Base-by-base conservation (phyloP, 2,888 invertebrate genomes). In the Chorisops tibialis region DNA sequence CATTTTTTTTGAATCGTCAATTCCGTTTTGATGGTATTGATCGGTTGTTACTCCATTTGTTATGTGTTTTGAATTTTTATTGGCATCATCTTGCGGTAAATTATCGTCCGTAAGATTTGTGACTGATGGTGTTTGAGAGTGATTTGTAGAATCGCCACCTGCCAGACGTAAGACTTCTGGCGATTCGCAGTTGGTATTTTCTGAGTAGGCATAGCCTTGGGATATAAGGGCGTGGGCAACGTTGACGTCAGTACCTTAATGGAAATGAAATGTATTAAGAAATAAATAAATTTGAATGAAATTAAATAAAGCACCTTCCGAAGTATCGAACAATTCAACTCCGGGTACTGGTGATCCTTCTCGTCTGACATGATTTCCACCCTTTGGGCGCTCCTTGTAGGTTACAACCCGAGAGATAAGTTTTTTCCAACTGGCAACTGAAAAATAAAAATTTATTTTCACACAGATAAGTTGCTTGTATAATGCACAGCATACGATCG, bases 371-470 rank as follows among this genome's bases (percentile, higher is more conserved):
- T 67, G 69, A 30, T 69, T 69, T 14, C 61, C 61, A 6, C 70
- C 66, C 62, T 75, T 75, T 67, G 84, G 73, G 16, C 81, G 78
- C 69, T 86, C 83, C 74, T 84, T 85, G 74, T 89, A 92, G 1
- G 87, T 85, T 60, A 87, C 85, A 16, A 91, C 87, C 69, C 85
- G 85, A 0, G 92, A 91, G 56, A 87, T 83, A 1, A 95, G 73
- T 4, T 87, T 81, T 72, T 89, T 89, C 94, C 94, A 95, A 70
- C 88, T 84, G 0, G 88, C 89, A 51, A 87, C 85, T 82, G 3
- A 73, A 51, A 52, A 14, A 30, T 49, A n/a, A 30, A 30, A n/a
- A n/a, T n/a, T n/a, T n/a, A n/a, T n/a, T n/a, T n/a, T n/a, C n/a
- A n/a, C n/a, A n/a, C n/a, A n/a, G n/a, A n/a, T n/a, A n/a, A n/a